phyloP scores from a whole-genome alignment of 2,797 vertebrate genomes.

The Numenius phaeopus region DNA sequence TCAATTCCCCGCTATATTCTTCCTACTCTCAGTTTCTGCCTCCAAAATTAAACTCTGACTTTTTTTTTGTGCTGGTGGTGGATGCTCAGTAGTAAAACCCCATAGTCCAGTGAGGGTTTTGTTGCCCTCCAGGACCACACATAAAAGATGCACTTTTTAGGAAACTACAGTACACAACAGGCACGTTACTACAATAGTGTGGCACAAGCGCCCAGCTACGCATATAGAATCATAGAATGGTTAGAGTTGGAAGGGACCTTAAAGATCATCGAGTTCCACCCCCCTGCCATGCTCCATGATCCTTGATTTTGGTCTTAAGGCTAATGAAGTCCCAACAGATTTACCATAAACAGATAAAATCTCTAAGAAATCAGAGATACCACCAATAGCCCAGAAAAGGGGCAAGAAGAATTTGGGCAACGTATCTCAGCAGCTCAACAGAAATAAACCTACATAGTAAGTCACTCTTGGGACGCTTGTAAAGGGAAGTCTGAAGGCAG shows the following conservation, averaged over 20 bases:
- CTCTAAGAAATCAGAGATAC: background rate
- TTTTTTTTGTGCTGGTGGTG: background rate
- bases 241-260: too few relatives aligned
- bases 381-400: background rate
- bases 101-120: background rate
- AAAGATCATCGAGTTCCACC: too few relatives aligned
- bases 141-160: background rate
- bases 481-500: background rate
- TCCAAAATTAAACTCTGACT: background rate
- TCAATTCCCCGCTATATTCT: background rate
- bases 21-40: background rate
- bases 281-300: too few relatives aligned
- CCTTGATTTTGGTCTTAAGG: background rate
- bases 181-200: background rate
- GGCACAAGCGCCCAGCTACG: background rate
- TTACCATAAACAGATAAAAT: background rate
- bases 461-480: fast-evolving
- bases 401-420: background rate
- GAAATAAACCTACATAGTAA: background rate
- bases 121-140: background rate
- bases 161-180: background rate
- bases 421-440: background rate
- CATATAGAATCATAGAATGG: too few relatives aligned
- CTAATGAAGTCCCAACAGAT: background rate
- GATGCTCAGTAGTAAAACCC: background rate